phyloP scores from a whole-genome alignment of 1,140 invertebrate species.

The Cydia strobilella region DNA sequence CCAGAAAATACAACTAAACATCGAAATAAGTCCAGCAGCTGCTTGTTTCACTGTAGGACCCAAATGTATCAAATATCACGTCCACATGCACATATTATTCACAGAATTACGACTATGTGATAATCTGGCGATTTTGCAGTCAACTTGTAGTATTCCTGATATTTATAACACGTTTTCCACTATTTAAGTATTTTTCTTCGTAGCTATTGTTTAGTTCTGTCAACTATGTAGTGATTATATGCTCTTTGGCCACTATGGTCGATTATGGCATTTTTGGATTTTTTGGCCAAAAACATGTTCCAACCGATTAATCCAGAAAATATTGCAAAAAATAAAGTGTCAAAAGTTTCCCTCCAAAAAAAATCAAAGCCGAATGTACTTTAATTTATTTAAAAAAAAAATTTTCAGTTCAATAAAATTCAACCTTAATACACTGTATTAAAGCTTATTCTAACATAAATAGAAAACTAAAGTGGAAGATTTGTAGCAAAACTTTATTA shows the following conservation, averaged over 20 bases:
- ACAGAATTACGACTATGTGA: background rate
- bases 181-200: background rate
- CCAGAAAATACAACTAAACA: slow-evolving; percentile 43
- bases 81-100: background rate
- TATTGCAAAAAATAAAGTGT: background rate
- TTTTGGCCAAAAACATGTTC: background rate
- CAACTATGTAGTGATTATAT: background rate
- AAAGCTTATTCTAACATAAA: too few relatives aligned
- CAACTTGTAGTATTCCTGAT: background rate
- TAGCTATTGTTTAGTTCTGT: background rate
- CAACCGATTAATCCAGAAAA: too few relatives aligned
- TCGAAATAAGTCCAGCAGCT: slow-evolving; percentile 33
- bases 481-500: too few relatives aligned
- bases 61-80: background rate
- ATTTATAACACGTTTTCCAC: background rate
- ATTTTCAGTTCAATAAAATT: too few relatives aligned
- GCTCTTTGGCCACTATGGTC: background rate
- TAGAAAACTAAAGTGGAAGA: too few relatives aligned
- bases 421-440: too few relatives aligned
- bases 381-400: too few relatives aligned
- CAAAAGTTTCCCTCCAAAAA: slow-evolving; percentile 8
- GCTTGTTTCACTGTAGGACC: background rate
- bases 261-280: background rate
- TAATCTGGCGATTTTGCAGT: too few relatives aligned
- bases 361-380: background rate